Evolutionary conservation across 2,797 vertebrate genomes (phyloP).

Genomic region (Heterohyrax brucei): DNA sequence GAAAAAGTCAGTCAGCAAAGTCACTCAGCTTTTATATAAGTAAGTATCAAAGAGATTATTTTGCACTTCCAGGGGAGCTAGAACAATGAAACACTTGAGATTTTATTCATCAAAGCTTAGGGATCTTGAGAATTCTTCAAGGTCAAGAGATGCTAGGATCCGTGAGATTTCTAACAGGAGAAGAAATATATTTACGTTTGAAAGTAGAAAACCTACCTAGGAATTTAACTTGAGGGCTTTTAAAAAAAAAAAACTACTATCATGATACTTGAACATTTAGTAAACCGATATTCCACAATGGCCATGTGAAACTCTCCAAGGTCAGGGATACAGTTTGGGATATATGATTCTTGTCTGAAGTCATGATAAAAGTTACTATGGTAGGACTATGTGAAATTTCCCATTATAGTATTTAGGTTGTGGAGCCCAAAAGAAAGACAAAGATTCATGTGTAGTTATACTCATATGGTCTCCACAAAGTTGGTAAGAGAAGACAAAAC

Average conservation of each 20-base stretch:
- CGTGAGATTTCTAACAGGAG: constrained; percentile 43
- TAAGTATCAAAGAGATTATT: constrained; percentile 89
- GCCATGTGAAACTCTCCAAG: constrained; percentile 35
- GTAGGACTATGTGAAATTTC: neutral
- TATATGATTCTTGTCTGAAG: constrained; percentile 32
- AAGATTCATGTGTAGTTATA: neutral
- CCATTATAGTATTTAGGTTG: constrained; percentile 9
- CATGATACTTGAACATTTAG: constrained; percentile 57
- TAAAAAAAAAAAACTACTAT: neutral
- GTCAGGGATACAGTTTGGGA: neutral
- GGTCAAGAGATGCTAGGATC: constrained; percentile 21
- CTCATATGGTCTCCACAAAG: neutral
- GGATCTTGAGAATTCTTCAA: constrained; percentile 51
- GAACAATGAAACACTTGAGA: neutral
- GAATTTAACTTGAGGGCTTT: constrained; percentile 30
- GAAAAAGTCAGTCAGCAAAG: constrained; percentile 93
- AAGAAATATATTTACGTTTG: constrained; percentile 19
- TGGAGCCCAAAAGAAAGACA: neutral
- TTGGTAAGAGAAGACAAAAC: neutral
- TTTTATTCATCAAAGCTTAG: constrained; percentile 57
- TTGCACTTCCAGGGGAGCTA: neutral
- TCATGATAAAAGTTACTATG: neutral
- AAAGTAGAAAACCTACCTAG: neutral
- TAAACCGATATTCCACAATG: neutral
- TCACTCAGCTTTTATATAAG: constrained; percentile 96